phyloP scores from a whole-genome alignment of 2,113 vertebrate genomes.

The Rhipidura dahli region DNA sequence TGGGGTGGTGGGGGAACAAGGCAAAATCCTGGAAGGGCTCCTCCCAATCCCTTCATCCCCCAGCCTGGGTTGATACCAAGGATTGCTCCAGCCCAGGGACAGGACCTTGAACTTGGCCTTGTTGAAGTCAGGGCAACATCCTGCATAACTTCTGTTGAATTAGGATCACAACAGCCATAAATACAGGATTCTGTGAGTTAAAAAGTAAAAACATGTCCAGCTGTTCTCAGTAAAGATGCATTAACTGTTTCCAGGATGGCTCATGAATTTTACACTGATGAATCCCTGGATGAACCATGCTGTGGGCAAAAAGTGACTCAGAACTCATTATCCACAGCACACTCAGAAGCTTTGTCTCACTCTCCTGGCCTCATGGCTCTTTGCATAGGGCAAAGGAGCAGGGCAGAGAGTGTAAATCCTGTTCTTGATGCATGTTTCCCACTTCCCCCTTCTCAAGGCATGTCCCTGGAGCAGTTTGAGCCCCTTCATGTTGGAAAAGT shows the following conservation, averaged over 20 bases:
- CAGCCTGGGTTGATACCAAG: not conserved
- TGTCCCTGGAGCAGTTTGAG: not conserved
- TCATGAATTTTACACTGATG: not conserved
- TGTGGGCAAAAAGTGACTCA: not conserved
- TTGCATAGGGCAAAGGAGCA: not conserved
- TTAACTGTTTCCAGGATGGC: not conserved
- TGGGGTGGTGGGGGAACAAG: not conserved
- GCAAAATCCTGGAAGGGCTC: not conserved
- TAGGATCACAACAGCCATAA: not conserved
- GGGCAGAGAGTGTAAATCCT: not conserved
- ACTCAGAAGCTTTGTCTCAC: not conserved
- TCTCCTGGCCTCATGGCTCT: not conserved
- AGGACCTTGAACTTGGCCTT: not conserved
- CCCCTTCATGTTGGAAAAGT: not conserved
- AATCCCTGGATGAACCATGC: not conserved
- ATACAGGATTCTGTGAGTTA: not conserved
- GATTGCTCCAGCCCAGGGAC: not conserved
- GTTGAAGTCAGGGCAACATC: not conserved
- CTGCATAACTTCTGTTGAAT: not conserved
- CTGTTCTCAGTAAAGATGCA: not conserved
- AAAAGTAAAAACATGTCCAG: not conserved
- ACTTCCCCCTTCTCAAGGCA: not conserved
- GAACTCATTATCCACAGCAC: not conserved
- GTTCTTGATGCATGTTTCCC: not conserved
- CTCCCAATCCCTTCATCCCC: not conserved